Base-by-base conservation (phyloP, 2,797 vertebrate species). In the Poeciliopsis gracilis region DNA sequence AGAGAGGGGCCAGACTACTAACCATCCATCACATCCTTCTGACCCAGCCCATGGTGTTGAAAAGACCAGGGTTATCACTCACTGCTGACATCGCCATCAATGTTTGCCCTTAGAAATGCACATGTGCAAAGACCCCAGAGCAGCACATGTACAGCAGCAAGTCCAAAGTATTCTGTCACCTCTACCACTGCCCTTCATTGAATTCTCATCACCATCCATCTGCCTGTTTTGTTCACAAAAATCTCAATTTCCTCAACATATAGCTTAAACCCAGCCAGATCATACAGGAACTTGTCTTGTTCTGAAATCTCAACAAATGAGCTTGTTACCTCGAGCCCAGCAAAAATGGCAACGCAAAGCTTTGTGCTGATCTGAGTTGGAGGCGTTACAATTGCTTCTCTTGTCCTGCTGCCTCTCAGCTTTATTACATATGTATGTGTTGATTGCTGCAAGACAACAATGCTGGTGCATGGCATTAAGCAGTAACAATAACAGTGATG, bases 401-500 rank as follows among this genome's bases (percentile, higher is more conserved):
- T 94, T 96, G 93, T 95, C 71, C 78, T 66, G 0, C 90, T 89
- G 82, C 89, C 90, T 90, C 93, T 89, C 90, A 86, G 90, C 91
- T 92, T 93, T 92, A 95, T 95, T 95, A 94, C 94, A 94, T 94
- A 95, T 94, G 93, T 93, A 93, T 95, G 93, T 93, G 92, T 94
- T 93, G 92, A 95, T 95, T 94, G 91, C 90, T 87, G 90, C 90
- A 92, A 89, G 94, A 93, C 94, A 95, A 95, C 93, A 94, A 94
- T 92, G 90, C 93, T 92, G 87, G 83, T 89, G 90, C 90, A 90
- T 92, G 90, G 90, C 90, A 91, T 94, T 93, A 93, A 92, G 90
- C 90, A 86, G 86, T 83, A 95, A 94, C 91, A 95, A 95, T 94
- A 94, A 94, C 95, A 94, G 86, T 93, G 94, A 92, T 92, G 92